Conservation (phyloP, 92 coral and sea anemone species). For the Actinostola sp. region DNA sequence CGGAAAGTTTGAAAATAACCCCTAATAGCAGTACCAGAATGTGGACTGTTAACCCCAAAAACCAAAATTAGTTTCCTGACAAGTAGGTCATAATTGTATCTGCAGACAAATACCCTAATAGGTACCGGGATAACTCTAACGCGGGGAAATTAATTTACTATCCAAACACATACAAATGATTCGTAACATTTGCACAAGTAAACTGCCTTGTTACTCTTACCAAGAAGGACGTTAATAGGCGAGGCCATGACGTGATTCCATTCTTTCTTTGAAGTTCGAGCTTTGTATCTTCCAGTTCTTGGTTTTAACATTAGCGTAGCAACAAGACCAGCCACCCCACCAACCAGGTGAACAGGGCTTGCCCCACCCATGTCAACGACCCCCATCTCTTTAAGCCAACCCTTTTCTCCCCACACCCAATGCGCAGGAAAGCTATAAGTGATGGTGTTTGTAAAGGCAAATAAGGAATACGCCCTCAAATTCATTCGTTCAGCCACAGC, state of each 20-base stretch:
- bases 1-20: too few relatives aligned
- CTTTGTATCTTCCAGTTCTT: constrained; percentile 66
- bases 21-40: too few relatives aligned
- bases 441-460: constrained; percentile 83
- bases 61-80: too few relatives aligned
- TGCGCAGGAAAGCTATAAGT: constrained; percentile 90
- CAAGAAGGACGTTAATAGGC: constrained; percentile 72
- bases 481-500: constrained; percentile 88
- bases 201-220: constrained; percentile 37
- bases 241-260: constrained; percentile 67
- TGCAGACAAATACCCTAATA: too few relatives aligned
- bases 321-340: constrained; percentile 86
- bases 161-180: too few relatives aligned
- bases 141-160: too few relatives aligned
- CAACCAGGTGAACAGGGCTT: constrained; percentile 84
- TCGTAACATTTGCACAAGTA: too few relatives aligned
- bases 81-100: too few relatives aligned
- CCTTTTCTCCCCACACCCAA: constrained; percentile 92
- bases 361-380: constrained; percentile 93
- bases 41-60: too few relatives aligned
- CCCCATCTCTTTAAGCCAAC: constrained; percentile 79
- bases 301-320: constrained; percentile 84
- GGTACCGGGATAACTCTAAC: too few relatives aligned
- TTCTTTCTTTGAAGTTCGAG: constrained; percentile 12
- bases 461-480: constrained; percentile 77